These are phyloP conservation scores for Orcinus orca DNA, from an alignment of 2,113 vertebrate species.

Conservation along the genomic window DNA sequence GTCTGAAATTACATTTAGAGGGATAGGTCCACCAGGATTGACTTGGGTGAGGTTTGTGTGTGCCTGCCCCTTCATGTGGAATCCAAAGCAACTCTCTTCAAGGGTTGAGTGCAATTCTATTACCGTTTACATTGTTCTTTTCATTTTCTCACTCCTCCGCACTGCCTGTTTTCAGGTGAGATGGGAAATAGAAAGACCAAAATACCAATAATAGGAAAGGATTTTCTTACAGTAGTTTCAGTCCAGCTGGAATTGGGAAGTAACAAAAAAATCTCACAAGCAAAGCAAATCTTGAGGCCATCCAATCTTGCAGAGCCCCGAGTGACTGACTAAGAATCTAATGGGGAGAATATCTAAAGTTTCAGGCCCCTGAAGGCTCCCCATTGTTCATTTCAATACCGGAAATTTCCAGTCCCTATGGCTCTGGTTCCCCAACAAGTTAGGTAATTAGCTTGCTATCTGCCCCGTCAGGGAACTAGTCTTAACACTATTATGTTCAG, in stretches of 20 bases:
- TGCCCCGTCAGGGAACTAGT: constrained; percentile 41
- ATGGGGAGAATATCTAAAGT: constrained; percentile 52
- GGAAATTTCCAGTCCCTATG: constrained; percentile 17
- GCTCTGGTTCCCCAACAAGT: constrained; percentile 41
- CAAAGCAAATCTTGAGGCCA: constrained; percentile 66
- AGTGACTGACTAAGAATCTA: constrained; percentile 48
- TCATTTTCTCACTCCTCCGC: constrained; percentile 57
- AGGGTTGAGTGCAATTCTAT: constrained; percentile 73
- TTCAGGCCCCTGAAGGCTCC: constrained; percentile 39
- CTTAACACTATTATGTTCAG: constrained; percentile 39
- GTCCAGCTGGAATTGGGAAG: constrained; percentile 64
- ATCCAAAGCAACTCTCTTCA: constrained; percentile 59
- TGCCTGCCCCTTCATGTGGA: constrained; percentile 46
- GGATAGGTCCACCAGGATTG: not conserved
- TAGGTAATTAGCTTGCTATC: constrained; percentile 64
- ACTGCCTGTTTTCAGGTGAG: constrained; percentile 64
- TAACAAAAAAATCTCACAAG: constrained; percentile 66
- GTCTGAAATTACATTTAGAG: constrained; percentile 36
- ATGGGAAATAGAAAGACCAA: constrained; percentile 64
- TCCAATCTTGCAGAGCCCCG: constrained; percentile 50
- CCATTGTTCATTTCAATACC: constrained; percentile 60
- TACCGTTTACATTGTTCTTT: constrained; percentile 69
- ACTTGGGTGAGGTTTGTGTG: constrained; percentile 55
- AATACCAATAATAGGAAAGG: constrained; percentile 65
- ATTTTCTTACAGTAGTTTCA: constrained; percentile 64